These are phyloP conservation scores for Jacana jacana DNA, from an alignment of 2,113 vertebrate species.

Conservation along the genomic window DNA sequence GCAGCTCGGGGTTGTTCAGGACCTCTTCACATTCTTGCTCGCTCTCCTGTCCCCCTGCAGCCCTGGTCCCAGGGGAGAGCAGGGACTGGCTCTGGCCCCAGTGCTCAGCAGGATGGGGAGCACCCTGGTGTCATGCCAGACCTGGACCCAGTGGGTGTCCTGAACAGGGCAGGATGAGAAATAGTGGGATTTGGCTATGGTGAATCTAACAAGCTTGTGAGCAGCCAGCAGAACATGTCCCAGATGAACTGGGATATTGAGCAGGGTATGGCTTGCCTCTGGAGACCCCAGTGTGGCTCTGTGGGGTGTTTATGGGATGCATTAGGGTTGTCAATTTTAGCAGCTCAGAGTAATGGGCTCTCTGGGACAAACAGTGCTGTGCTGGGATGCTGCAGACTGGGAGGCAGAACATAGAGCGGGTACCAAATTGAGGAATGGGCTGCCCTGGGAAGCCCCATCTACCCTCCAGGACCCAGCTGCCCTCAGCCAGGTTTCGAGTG, in stretches of 20 bases:
- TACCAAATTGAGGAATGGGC: background rate
- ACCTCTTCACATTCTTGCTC: background rate
- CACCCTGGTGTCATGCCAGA: background rate
- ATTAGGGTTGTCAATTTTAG: background rate
- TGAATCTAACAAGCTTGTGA: background rate
- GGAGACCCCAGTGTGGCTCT: background rate
- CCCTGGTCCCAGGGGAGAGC: background rate
- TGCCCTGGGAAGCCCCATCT: background rate
- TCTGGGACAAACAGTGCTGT: background rate
- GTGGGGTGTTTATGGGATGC: background rate
- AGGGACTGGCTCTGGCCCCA: background rate
- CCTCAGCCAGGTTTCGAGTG: background rate
- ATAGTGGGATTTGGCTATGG: background rate
- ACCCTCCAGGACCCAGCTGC: background rate
- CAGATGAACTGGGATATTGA: background rate
- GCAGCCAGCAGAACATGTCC: accelerated
- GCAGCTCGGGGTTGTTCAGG: accelerated
- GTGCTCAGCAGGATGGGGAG: background rate
- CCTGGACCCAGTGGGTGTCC: background rate
- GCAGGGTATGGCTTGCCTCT: background rate
- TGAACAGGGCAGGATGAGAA: background rate
- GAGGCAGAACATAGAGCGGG: background rate
- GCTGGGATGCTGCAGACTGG: background rate
- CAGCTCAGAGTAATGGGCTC: background rate
- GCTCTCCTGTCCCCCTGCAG: background rate